Conservation (phyloP, 2,888 invertebrate species). For the Tipula vernalis region DNA sequence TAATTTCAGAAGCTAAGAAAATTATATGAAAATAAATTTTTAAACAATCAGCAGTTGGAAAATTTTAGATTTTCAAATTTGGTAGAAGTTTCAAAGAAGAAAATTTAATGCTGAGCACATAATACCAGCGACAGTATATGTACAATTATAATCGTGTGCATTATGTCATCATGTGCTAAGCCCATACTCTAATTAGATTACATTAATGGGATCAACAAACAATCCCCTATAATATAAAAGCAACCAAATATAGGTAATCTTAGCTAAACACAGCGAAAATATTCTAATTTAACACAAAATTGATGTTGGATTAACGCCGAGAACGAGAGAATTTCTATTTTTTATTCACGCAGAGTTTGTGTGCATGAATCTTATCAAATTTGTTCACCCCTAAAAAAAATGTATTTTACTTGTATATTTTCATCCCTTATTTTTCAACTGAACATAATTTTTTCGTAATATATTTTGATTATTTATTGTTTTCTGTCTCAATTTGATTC, state of each 20-base stretch:
- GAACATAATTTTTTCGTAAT: background rate
- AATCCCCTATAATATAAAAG: background rate
- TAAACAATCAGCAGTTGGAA: no score
- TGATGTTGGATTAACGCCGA: background rate
- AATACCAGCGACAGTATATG: no score
- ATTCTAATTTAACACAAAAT: background rate
- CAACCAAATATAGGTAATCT: background rate
- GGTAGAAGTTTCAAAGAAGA: no score
- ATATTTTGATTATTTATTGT: background rate
- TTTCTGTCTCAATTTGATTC: background rate
- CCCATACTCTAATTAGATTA: background rate
- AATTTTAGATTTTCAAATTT: no score
- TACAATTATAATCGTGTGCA: no score
- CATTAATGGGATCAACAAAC: background rate
- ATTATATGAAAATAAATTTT: no score
- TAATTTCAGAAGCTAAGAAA: no score
- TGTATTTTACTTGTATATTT: background rate
- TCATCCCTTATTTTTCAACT: background rate
- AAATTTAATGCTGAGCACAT: no score
- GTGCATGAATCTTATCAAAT: background rate
- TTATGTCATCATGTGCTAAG: background rate
- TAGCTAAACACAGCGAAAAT: background rate
- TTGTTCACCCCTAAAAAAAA: background rate
- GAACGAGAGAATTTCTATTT: background rate
- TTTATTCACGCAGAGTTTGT: background rate